A percentile compares a stretch with the other conserved stretches of the same genome.
These are phyloP conservation scores for Drosophila conformis DNA, from an alignment of 2,888 invertebrate genomes.

Conservation along the genomic window DNA sequence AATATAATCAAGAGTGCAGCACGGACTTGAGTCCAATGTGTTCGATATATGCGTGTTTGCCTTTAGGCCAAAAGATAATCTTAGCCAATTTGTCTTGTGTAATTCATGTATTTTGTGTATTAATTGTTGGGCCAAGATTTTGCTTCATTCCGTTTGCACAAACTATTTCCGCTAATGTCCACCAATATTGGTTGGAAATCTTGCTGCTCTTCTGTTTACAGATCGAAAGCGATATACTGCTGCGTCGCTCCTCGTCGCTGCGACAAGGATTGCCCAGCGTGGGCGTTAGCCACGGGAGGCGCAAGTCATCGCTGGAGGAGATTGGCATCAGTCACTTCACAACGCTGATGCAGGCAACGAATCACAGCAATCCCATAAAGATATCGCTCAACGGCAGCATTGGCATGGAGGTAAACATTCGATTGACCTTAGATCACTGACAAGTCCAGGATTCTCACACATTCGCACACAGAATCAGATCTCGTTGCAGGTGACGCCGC, in stretches of 20 bases:
- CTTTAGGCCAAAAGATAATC: conserved; percentile 19
- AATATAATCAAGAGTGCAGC: conserved; percentile 28
- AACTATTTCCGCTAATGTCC: conserved; percentile 31
- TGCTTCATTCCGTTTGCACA: not conserved
- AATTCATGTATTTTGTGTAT: conserved; percentile 30
- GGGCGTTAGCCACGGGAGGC: conserved; percentile 86
- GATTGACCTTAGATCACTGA: not conserved
- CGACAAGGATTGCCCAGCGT: conserved; percentile 91
- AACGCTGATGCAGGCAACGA: conserved; percentile 88
- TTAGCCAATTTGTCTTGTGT: conserved; percentile 68
- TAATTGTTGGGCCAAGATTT: conserved; percentile 24
- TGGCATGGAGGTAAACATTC: conserved; percentile 88
- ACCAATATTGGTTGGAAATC: conserved; percentile 39
- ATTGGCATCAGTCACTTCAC: conserved; percentile 93
- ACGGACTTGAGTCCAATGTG: conserved; percentile 42
- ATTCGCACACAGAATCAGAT: conserved; percentile 76
- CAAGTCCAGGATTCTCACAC: not conserved
- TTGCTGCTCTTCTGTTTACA: conserved; percentile 57
- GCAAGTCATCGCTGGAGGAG: conserved; percentile 94
- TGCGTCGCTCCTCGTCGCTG: conserved; percentile 93
- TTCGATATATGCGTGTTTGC: conserved; percentile 51
- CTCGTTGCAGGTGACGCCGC: conserved; percentile 87
- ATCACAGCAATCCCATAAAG: conserved; percentile 91
- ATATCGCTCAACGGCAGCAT: conserved; percentile 94
- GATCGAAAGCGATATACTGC: conserved; percentile 92